Evolutionary conservation across 2,113 vertebrate genomes (phyloP).

Genomic region (Apeltes quadracus): DNA sequence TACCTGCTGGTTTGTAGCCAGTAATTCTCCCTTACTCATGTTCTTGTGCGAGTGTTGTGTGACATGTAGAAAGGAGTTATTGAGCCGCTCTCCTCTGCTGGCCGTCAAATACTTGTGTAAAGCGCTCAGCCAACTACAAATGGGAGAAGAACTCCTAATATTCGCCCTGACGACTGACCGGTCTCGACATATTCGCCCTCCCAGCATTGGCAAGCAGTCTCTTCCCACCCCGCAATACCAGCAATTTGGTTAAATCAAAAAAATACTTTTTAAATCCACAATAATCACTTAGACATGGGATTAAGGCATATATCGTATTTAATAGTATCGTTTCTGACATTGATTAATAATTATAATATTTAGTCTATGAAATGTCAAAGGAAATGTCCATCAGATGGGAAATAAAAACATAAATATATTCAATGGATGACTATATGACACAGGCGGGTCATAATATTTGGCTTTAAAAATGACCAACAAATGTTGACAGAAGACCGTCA

Average conservation of each 20-base stretch:
- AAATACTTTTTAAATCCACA: slow-evolving; percentile 37
- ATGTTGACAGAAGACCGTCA: neutral
- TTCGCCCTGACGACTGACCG: slow-evolving; percentile 54
- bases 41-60: neutral
- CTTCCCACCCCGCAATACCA: slow-evolving; percentile 44
- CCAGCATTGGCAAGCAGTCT: slow-evolving; percentile 26
- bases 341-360: neutral
- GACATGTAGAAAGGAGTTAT: neutral
- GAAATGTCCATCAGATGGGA: neutral
- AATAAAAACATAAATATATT: neutral
- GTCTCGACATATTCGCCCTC: slow-evolving; percentile 42
- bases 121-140: slow-evolving; percentile 35
- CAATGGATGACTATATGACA: neutral
- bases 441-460: neutral
- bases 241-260: slow-evolving; percentile 45
- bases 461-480: neutral
- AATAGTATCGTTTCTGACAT: neutral
- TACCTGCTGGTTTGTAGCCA: slow-evolving; percentile 8
- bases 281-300: slow-evolving; percentile 26
- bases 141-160: slow-evolving; percentile 45
- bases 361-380: neutral
- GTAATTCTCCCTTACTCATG: neutral
- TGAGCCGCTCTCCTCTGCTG: neutral
- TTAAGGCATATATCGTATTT: neutral
- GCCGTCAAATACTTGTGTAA: slow-evolving; percentile 20